phyloP scores from a whole-genome alignment of 2,888 invertebrate species.

The Zygogramma bicolorata region DNA sequence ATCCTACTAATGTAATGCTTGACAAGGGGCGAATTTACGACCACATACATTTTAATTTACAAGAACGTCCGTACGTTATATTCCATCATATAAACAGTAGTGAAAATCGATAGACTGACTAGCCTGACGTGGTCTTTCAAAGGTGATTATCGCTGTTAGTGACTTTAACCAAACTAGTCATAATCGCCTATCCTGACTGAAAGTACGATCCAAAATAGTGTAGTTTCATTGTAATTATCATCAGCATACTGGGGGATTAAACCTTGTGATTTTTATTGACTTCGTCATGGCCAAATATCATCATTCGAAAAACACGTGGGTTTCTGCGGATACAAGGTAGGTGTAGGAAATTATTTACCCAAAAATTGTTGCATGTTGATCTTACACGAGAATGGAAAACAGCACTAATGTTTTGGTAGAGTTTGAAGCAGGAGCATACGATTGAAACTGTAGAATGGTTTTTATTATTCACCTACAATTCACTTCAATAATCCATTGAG shows the following conservation, averaged over 20 bases:
- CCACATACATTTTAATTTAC: conserved; percentile 1
- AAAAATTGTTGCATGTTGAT: background rate
- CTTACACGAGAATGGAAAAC: background rate
- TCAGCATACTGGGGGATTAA: background rate
- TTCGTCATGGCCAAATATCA: background rate
- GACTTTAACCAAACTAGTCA: conserved; percentile 13
- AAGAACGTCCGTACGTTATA: background rate
- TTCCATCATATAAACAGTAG: conserved; percentile 25
- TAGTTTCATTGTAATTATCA: background rate
- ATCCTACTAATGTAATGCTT: background rate
- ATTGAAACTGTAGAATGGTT: background rate
- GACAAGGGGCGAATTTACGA: background rate
- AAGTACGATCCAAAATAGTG: conserved; percentile 1
- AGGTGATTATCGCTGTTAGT: conserved; percentile 23
- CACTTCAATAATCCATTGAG: too few relatives aligned
- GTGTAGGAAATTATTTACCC: background rate
- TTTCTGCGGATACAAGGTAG: background rate
- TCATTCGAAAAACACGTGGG: background rate
- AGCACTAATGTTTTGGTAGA: background rate
- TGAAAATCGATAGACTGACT: conserved; percentile 36
- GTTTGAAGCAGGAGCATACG: background rate
- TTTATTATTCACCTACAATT: background rate
- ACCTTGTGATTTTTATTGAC: conserved; percentile 1
- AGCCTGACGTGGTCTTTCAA: conserved; percentile 46
- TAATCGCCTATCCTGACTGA: conserved; percentile 35